A percentile compares a stretch with the other conserved stretches of the same genome.
phyloP scores from a whole-genome alignment of 1,140 invertebrate species.

The Psilanteris sp. region DNA sequence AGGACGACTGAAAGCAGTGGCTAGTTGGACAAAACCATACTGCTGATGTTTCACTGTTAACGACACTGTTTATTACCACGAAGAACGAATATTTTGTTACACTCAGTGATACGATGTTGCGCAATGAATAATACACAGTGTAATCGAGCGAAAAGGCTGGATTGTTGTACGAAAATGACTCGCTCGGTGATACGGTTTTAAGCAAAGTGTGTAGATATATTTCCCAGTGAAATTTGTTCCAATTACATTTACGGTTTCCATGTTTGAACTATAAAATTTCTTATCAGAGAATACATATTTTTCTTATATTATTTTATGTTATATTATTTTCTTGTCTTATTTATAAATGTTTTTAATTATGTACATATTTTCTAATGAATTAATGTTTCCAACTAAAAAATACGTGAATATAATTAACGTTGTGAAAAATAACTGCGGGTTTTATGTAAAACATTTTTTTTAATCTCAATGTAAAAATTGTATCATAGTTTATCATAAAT shows the following conservation, averaged over 20 bases:
- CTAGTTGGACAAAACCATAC: constrained; percentile 40
- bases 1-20: constrained; percentile 47
- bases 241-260: constrained; percentile 10
- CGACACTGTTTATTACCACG: constrained; percentile 76
- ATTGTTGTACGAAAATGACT: constrained; percentile 27
- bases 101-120: constrained; percentile 52
- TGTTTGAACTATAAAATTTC: constrained; percentile 6
- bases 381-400: too few relatives aligned
- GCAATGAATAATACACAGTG: constrained; percentile 59
- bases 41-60: constrained; percentile 72
- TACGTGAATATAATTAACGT: too few relatives aligned
- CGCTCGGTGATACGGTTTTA: constrained; percentile 17
- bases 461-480: too few relatives aligned
- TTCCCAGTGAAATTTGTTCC: constrained; percentile 27
- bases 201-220: constrained; percentile 8
- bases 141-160: constrained; percentile 54
- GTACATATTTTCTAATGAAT: too few relatives aligned
- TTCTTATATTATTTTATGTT: too few relatives aligned
- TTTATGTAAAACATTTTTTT: too few relatives aligned
- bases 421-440: too few relatives aligned
- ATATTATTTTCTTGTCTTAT: too few relatives aligned
- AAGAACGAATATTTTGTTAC: constrained; percentile 77
- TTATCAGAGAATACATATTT: too few relatives aligned
- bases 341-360: too few relatives aligned
- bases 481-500: too few relatives aligned